Evolutionary conservation across 2,113 vertebrate genomes (phyloP).

Genomic region (Mugil cephalus): DNA sequence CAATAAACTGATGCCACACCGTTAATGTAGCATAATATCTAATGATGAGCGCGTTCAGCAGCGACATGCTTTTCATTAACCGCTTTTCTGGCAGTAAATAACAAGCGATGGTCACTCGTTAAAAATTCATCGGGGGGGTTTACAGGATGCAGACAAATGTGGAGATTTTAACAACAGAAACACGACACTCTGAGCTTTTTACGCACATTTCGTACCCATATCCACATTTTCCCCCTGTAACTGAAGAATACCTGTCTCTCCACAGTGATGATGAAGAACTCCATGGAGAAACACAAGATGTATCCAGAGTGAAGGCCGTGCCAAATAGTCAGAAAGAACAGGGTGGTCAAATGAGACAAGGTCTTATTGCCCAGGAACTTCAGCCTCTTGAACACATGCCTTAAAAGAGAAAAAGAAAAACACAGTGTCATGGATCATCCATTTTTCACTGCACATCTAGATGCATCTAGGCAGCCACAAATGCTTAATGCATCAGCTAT

Average conservation of each 20-base stretch:
- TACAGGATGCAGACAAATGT: conserved; percentile 4
- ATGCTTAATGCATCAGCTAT: conserved; percentile 6
- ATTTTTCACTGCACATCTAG: conserved; percentile 5
- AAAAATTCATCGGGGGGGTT: conserved; percentile 8
- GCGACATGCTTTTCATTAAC: conserved; percentile 27
- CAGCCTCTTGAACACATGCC: conserved; percentile 94
- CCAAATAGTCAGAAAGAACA: conserved; percentile 95
- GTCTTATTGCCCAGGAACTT: conserved; percentile 94
- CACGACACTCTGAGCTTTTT: not conserved
- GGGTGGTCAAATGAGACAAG: conserved; percentile 89
- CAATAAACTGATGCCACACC: not conserved
- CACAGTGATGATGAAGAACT: conserved; percentile 93
- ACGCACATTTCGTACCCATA: not conserved
- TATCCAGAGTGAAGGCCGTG: conserved; percentile 97
- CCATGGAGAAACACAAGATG: conserved; percentile 97
- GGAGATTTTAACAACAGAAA: not conserved
- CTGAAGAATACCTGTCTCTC: conserved; percentile 89
- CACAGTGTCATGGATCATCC: not conserved
- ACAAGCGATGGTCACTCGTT: conserved; percentile 7
- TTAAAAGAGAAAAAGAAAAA: conserved; percentile 57
- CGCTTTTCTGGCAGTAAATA: conserved; percentile 10
- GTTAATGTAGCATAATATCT: conserved; percentile 24
- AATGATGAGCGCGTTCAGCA: conserved; percentile 32
- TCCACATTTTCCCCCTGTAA: not conserved
- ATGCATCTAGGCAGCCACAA: conserved; percentile 1